phyloP scores from a whole-genome alignment of 2,888 invertebrate species.

The Sarcophaga rosellei region DNA sequence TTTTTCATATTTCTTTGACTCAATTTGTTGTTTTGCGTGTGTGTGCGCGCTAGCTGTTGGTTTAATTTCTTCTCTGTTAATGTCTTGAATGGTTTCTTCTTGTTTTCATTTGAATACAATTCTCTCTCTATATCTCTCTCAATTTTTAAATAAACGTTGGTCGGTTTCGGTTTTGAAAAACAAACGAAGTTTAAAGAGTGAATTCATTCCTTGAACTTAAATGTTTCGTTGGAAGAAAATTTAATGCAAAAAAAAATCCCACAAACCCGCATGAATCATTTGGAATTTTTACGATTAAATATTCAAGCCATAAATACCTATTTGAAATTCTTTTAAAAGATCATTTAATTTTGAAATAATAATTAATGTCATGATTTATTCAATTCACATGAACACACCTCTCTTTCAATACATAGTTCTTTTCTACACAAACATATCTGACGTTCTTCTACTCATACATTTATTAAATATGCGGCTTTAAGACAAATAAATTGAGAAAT shows the following conservation, averaged over 20 bases:
- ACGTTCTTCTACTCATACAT: too few relatives aligned
- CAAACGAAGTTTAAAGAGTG: constrained; percentile 36
- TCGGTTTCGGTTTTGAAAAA: constrained; percentile 7
- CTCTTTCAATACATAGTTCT: too few relatives aligned
- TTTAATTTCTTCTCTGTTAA: constrained; percentile 59
- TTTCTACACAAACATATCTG: too few relatives aligned
- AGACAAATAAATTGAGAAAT: too few relatives aligned
- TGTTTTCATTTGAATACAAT: neutral
- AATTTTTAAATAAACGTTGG: constrained; percentile 17
- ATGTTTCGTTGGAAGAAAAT: neutral
- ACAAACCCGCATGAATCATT: neutral
- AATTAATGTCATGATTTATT: too few relatives aligned
- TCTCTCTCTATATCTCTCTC: constrained; percentile 29
- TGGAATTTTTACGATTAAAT: neutral
- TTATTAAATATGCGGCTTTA: too few relatives aligned
- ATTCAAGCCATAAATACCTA: neutral
- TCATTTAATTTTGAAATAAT: neutral
- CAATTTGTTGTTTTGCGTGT: constrained; percentile 27
- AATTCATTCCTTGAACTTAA: constrained; percentile 14
- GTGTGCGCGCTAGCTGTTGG: neutral
- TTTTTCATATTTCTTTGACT: constrained; percentile 44
- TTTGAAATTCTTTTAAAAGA: neutral
- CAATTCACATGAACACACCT: too few relatives aligned
- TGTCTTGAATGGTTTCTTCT: constrained; percentile 64
- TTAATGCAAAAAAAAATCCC: too few relatives aligned